A percentile compares a stretch with the other conserved stretches of the same genome.
phyloP scores from a whole-genome alignment of 53 echinoderm and acorn worm genomes.

The Glandiceps talaboti region DNA sequence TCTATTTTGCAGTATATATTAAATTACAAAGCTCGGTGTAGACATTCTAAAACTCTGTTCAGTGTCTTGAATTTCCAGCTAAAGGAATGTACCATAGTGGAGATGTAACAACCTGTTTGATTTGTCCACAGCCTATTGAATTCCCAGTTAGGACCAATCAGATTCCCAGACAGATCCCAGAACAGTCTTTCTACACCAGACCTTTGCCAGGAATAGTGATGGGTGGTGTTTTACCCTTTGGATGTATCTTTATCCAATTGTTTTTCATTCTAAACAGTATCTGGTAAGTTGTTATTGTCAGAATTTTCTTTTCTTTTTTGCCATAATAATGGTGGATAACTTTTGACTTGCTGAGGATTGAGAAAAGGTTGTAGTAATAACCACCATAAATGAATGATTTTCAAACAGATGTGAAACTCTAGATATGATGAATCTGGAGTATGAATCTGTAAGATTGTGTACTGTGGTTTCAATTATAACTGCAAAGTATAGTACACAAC shows the following conservation, averaged over 20 bases:
- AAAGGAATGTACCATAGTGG: neutral
- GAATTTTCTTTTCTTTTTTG: no score
- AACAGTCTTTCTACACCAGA: conserved; percentile 90
- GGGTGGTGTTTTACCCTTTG: conserved; percentile 89
- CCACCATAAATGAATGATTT: no score
- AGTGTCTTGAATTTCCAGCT: neutral
- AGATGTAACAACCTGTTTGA: no score
- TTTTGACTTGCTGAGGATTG: no score
- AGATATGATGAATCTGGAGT: no score
- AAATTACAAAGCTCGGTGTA: neutral
- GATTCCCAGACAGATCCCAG: conserved; percentile 93
- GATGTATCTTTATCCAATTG: conserved; percentile 92
- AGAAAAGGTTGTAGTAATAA: no score
- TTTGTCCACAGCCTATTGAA: conserved; percentile 66
- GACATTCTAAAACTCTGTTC: neutral
- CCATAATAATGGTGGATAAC: no score
- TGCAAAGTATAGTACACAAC: no score
- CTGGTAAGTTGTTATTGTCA: conserved; percentile 87
- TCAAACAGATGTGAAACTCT: no score
- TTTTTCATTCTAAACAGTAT: conserved; percentile 98
- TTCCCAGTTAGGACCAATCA: conserved; percentile 93
- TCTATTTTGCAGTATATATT: neutral
- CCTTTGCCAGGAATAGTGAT: conserved; percentile 81
- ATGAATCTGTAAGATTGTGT: no score
- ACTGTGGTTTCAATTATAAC: no score